These are phyloP conservation scores for Potamarius usumacintae DNA, from an alignment of 2,113 vertebrate species.

Conservation along the genomic window DNA sequence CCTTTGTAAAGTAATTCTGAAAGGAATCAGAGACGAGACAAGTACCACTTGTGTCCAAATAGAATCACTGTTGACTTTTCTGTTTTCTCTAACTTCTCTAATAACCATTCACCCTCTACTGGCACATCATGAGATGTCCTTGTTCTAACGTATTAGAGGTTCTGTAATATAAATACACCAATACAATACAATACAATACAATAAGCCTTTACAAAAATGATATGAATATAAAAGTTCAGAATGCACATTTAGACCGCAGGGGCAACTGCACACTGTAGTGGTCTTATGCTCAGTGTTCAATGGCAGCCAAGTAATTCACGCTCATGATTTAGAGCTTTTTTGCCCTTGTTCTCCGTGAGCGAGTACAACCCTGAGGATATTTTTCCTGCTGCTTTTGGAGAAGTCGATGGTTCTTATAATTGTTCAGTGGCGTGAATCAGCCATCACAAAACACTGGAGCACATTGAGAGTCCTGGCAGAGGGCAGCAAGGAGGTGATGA, in stretches of 20 bases:
- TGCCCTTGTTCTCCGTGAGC: conserved; percentile 44
- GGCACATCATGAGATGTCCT: background rate
- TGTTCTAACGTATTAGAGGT: background rate
- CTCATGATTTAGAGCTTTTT: conserved; percentile 56
- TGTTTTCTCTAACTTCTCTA: background rate
- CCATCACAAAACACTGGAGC: conserved; percentile 58
- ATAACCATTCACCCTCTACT: background rate
- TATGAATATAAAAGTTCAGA: conserved; percentile 20
- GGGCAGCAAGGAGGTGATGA: conserved; percentile 61
- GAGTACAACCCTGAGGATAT: conserved; percentile 58
- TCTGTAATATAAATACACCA: background rate
- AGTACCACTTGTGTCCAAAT: conserved; percentile 24
- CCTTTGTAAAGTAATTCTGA: conserved; percentile 54
- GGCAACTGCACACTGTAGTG: conserved; percentile 28
- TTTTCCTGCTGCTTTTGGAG: conserved; percentile 55
- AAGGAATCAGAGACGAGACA: conserved; percentile 54
- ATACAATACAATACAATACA: background rate
- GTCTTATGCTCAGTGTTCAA: conserved; percentile 33
- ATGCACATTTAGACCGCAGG: conserved; percentile 3
- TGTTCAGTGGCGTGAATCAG: conserved; percentile 62
- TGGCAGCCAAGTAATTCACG: conserved; percentile 6
- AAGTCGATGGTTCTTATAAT: conserved; percentile 56
- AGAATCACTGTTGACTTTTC: conserved; percentile 20
- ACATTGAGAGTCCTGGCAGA: conserved; percentile 59
- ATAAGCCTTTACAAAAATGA: background rate